Evolutionary conservation across 2,797 vertebrate genomes (phyloP).

Genomic region (Characodon lateralis): DNA sequence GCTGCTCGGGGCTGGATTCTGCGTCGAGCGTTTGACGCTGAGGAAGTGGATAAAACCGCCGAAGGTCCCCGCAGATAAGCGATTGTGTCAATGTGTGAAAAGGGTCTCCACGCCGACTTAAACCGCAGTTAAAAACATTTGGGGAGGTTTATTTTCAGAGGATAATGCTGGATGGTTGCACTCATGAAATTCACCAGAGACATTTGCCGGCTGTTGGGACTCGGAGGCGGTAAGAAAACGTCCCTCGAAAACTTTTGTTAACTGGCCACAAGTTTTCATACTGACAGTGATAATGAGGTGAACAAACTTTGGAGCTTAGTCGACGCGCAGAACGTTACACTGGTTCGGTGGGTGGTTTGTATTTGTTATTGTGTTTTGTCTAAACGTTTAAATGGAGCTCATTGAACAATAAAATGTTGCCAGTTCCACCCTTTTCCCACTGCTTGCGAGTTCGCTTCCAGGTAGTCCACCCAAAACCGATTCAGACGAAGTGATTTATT

Average conservation of each 20-base stretch:
- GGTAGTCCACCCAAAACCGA: neutral
- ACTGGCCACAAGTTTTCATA: conserved; percentile 49
- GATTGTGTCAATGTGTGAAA: conserved; percentile 38
- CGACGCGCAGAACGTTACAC: neutral
- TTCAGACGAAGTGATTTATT: neutral
- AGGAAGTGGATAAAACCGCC: conserved; percentile 78
- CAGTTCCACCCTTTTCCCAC: conserved; percentile 59
- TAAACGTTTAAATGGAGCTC: conserved; percentile 9
- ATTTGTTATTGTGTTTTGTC: neutral
- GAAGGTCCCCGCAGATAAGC: conserved; percentile 67
- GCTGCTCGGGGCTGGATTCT: conserved; percentile 43
- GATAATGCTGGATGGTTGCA: conserved; percentile 84
- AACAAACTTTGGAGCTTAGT: neutral
- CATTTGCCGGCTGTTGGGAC: conserved; percentile 82
- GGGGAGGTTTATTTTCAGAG: conserved; percentile 26
- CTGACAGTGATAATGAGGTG: neutral
- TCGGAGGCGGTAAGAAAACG: conserved; percentile 81
- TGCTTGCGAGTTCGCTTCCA: conserved; percentile 43
- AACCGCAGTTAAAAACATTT: neutral
- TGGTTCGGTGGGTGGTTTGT: neutral
- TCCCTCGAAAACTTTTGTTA: conserved; percentile 66
- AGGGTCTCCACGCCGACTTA: conserved; percentile 7
- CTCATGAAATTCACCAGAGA: conserved; percentile 85
- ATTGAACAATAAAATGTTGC: conserved; percentile 55
- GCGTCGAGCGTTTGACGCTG: conserved; percentile 68